Percentiles rank a stretch among this genome's conserved stretches.
phyloP scores from a whole-genome alignment of 2,888 invertebrate species.

The Drosophila hamatofila region DNA sequence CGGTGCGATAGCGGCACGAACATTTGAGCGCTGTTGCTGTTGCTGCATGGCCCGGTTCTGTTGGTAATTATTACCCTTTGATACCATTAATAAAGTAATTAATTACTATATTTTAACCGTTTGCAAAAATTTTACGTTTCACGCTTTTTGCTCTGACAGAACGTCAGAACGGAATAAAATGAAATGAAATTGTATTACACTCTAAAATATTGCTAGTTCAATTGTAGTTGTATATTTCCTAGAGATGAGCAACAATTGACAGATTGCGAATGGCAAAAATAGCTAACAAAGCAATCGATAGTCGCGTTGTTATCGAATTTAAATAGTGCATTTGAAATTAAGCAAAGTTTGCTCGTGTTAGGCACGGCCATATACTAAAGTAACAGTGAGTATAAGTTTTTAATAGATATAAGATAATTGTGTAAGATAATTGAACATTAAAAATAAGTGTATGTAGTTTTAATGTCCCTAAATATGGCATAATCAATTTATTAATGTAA shows the following conservation, averaged over 20 bases:
- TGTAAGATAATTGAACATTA: too few relatives aligned
- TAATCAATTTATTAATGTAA: background rate
- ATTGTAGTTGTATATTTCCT: conserved; percentile 43
- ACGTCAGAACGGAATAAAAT: conserved; percentile 19
- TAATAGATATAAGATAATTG: too few relatives aligned
- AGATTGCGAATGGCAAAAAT: conserved; percentile 26
- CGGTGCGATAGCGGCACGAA: conserved; percentile 62
- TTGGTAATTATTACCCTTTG: conserved; percentile 69
- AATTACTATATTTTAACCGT: background rate
- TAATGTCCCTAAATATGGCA: too few relatives aligned
- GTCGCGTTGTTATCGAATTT: conserved; percentile 1
- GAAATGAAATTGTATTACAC: conserved; percentile 36
- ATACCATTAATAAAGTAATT: conserved; percentile 51
- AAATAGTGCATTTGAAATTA: conserved; percentile 9
- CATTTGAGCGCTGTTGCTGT: conserved; percentile 60
- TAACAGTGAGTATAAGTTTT: too few relatives aligned
- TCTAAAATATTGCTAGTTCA: conserved; percentile 52
- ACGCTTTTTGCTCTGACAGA: conserved; percentile 17
- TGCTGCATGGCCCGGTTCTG: conserved; percentile 62
- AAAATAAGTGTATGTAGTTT: too few relatives aligned
- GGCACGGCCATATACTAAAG: background rate
- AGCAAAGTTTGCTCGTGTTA: background rate
- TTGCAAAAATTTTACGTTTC: background rate
- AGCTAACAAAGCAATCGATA: background rate
- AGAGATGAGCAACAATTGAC: conserved; percentile 40